phyloP scores from a whole-genome alignment of 2,888 invertebrate genomes.

The Ferdinandea cuprea region DNA sequence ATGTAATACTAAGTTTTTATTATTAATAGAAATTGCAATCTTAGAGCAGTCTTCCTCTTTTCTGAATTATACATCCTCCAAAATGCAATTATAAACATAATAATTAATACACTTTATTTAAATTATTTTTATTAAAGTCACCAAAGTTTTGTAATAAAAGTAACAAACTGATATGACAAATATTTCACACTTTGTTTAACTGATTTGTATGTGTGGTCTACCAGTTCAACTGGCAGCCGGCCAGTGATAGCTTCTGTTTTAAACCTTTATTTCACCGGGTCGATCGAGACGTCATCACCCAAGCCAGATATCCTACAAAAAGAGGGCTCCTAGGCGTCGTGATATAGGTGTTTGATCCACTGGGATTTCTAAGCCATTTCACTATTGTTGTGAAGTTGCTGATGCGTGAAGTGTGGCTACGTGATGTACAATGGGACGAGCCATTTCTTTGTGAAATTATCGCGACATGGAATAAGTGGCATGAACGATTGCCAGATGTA shows the following conservation, averaged over 20 bases:
- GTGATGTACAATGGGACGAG: constrained; percentile 22
- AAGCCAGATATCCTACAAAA: constrained; percentile 1
- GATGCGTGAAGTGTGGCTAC: constrained; percentile 16
- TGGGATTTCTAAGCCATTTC: background rate
- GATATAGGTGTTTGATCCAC: background rate
- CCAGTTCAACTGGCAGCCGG: constrained; percentile 39
- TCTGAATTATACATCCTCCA: no score
- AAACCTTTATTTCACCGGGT: constrained; percentile 9
- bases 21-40: no score
- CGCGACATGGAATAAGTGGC: constrained; percentile 9
- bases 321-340: constrained; percentile 11
- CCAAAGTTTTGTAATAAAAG: no score
- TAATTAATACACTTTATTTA: no score
- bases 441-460: constrained; percentile 7
- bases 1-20: no score
- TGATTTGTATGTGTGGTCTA: no score
- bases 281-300: constrained; percentile 5
- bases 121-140: no score
- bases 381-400: constrained; percentile 5
- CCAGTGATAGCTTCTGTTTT: constrained; percentile 9
- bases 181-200: no score
- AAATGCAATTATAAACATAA: no score
- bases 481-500: background rate
- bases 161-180: no score
- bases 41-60: no score